Conservation (phyloP, 2,113 vertebrate genomes). For the Corythornis madagascariensis region DNA sequence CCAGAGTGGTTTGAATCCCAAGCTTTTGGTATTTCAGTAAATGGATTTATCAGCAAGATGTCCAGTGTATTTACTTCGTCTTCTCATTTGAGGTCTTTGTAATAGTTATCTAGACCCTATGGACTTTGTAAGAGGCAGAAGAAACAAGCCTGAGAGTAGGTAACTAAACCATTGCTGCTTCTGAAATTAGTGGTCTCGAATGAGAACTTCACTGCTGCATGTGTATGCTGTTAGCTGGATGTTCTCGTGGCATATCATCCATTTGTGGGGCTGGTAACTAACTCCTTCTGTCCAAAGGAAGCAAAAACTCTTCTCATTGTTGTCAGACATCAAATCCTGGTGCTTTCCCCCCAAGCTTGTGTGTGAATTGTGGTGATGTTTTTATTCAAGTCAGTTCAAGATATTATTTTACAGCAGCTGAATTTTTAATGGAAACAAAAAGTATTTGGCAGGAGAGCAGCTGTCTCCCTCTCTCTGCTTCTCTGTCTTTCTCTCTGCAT, state of each 20-base stretch:
- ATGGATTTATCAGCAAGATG: neutral
- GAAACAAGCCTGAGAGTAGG: neutral
- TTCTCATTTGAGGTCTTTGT: neutral
- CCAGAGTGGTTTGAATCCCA: neutral
- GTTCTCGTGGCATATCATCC: neutral
- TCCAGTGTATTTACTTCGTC: neutral
- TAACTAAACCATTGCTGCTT: neutral
- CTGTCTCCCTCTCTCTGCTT: neutral
- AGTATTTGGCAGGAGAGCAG: neutral
- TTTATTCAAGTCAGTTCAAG: slow-evolving; percentile 14
- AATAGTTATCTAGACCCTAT: neutral
- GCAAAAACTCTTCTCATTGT: neutral
- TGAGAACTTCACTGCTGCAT: neutral
- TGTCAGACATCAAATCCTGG: neutral
- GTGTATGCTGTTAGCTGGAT: neutral
- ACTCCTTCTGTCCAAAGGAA: neutral
- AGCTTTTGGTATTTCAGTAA: neutral
- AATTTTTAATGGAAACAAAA: slow-evolving; percentile 49
- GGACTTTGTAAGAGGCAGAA: neutral
- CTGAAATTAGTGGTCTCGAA: neutral
- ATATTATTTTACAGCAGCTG: neutral
- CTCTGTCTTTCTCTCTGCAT: neutral
- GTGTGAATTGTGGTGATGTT: neutral
- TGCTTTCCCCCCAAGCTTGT: neutral
- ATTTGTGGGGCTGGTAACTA: neutral